phyloP scores from a whole-genome alignment of 2,113 vertebrate genomes.

The Condylura cristata region DNA sequence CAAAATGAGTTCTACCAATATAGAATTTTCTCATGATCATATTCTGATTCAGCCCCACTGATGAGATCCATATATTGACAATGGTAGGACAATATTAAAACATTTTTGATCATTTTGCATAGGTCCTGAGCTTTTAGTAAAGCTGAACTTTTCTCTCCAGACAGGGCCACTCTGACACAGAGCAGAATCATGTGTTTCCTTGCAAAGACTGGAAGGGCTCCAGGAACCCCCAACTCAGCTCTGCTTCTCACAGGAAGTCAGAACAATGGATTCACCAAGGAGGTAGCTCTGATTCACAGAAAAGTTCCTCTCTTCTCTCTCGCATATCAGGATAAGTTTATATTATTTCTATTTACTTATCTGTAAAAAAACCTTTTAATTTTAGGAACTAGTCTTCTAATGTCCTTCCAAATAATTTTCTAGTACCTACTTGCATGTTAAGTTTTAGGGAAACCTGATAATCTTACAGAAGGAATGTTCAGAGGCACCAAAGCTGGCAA shows the following conservation, averaged over 20 bases:
- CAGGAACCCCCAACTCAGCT: not conserved
- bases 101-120: not conserved
- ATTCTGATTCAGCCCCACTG: not conserved
- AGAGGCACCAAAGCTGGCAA: not conserved
- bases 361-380: not conserved
- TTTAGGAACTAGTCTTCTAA: not conserved
- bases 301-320: too few relatives aligned
- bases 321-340: not conserved
- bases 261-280: rapidly evolving
- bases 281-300: too few relatives aligned
- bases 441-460: not conserved
- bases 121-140: not conserved
- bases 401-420: not conserved
- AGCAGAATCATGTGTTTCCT: not conserved
- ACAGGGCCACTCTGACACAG: not conserved
- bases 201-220: not conserved
- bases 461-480: not conserved
- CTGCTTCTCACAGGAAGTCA: not conserved
- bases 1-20: not conserved
- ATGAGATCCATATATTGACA: not conserved
- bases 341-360: not conserved
- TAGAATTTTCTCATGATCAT: not conserved
- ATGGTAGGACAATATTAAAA: not conserved
- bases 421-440: not conserved
- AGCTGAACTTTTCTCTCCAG: not conserved